Evolutionary conservation across 2,797 vertebrate genomes (phyloP).

Genomic region (Hyperoplus immaculatus): DNA sequence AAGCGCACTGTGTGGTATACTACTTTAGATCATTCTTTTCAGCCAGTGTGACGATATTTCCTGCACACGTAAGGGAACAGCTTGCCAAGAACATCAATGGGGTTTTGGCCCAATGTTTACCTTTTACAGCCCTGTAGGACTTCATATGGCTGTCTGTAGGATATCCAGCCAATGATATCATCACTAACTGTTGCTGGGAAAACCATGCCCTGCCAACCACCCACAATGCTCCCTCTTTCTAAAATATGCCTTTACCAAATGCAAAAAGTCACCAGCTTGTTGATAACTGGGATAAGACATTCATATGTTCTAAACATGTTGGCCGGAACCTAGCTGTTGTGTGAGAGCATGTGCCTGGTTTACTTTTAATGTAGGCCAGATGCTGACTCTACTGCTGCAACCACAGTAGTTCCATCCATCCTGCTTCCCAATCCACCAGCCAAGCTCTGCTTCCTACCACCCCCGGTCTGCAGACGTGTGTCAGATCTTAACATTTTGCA

Average conservation of each 20-base stretch:
- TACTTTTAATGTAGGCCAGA: constrained; percentile 76
- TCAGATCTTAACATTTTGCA: constrained; percentile 61
- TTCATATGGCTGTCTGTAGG: constrained; percentile 55
- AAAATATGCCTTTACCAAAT: constrained; percentile 30
- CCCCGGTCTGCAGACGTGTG: constrained; percentile 49
- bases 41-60: constrained; percentile 63
- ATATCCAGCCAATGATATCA: constrained; percentile 63
- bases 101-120: constrained; percentile 59
- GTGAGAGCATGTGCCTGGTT: constrained; percentile 59
- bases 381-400: constrained; percentile 81
- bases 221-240: constrained; percentile 31
- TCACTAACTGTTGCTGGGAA: constrained; percentile 44
- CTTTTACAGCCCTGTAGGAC: constrained; percentile 57
- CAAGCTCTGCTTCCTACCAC: constrained; percentile 79
- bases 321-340: constrained; percentile 58
- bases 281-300: constrained; percentile 24
- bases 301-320: constrained; percentile 66
- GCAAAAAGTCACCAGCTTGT: constrained; percentile 32
- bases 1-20: constrained; percentile 61
- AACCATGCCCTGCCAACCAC: constrained; percentile 46
- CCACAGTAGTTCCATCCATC: constrained; percentile 83
- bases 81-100: constrained; percentile 71
- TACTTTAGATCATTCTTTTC: constrained; percentile 69
- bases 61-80: constrained; percentile 59
- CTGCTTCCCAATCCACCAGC: constrained; percentile 67